Evolutionary conservation across 2,888 invertebrate genomes (phyloP).

Genomic region (Thysanoteuthis rhombus): DNA sequence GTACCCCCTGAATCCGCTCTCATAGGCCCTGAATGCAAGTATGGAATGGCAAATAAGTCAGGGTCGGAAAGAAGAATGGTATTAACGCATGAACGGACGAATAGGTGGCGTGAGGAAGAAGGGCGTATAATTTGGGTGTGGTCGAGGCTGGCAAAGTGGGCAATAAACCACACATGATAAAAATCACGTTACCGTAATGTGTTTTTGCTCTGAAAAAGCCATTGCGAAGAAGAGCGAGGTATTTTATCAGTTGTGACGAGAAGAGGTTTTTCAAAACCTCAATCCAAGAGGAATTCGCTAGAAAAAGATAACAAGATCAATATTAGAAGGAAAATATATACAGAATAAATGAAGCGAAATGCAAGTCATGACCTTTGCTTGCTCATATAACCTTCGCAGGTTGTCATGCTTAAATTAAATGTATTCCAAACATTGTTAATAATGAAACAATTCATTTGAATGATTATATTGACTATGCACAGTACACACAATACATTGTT

Average conservation of each 20-base stretch:
- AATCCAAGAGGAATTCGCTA: not conserved
- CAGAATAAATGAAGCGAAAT: not conserved
- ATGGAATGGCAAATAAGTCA: too few relatives aligned
- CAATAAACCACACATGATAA: not conserved
- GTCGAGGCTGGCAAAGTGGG: not conserved
- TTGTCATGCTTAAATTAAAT: not conserved
- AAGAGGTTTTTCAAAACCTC: not conserved
- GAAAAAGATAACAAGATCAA: not conserved
- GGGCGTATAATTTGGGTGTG: not conserved
- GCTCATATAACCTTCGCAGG: not conserved
- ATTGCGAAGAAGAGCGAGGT: slow-evolving; percentile 12
- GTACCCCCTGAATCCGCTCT: too few relatives aligned
- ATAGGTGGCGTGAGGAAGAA: too few relatives aligned
- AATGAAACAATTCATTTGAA: too few relatives aligned
- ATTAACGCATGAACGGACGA: not conserved
- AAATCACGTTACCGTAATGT: slow-evolving; percentile 12
- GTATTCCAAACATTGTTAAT: too few relatives aligned
- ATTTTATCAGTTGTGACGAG: not conserved
- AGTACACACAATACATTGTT: too few relatives aligned
- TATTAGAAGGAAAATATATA: not conserved
- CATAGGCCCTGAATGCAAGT: too few relatives aligned
- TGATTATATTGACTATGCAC: too few relatives aligned
- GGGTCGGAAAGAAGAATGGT: not conserved
- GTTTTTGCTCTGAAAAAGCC: not conserved
- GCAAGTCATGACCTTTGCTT: too few relatives aligned